Evolutionary conservation across 2,797 vertebrate species (phyloP).

Genomic region (Sebastes hopkinsi): DNA sequence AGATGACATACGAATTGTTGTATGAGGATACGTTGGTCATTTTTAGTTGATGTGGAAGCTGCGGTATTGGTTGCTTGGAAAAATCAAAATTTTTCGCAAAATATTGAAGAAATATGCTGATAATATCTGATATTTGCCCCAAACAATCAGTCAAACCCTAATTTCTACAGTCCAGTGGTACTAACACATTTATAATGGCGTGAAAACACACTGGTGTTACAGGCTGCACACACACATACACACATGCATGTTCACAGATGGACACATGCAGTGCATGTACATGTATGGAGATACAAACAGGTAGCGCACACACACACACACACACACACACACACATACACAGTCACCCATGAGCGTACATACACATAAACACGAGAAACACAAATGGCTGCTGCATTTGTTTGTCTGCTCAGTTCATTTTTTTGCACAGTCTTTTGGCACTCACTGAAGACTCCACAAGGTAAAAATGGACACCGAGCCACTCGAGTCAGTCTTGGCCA

Average conservation of each 20-base stretch:
- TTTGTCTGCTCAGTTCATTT: conserved; percentile 60
- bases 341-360: not conserved
- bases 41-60: not conserved
- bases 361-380: conserved; percentile 28
- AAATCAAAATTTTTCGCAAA: not conserved
- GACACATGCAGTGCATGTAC: not conserved
- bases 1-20: no score
- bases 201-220: conserved; percentile 26
- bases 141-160: conserved; percentile 55
- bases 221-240: conserved; percentile 22
- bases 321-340: not conserved
- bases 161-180: conserved; percentile 17
- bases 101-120: not conserved
- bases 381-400: conserved; percentile 71
- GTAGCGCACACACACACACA: not conserved
- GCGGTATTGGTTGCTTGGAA: not conserved
- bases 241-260: conserved; percentile 11
- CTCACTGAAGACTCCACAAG: conserved; percentile 40
- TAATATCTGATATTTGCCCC: not conserved
- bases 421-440: conserved; percentile 63
- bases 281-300: not conserved
- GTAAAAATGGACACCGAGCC: conserved; percentile 51
- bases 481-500: conserved; percentile 43
- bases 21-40: no score
- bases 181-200: not conserved